Percentiles rank a stretch among this genome's conserved stretches.
These are phyloP conservation scores for Druon quercuslanigerum DNA, from an alignment of 1,140 invertebrate genomes.

Conservation along the genomic window DNA sequence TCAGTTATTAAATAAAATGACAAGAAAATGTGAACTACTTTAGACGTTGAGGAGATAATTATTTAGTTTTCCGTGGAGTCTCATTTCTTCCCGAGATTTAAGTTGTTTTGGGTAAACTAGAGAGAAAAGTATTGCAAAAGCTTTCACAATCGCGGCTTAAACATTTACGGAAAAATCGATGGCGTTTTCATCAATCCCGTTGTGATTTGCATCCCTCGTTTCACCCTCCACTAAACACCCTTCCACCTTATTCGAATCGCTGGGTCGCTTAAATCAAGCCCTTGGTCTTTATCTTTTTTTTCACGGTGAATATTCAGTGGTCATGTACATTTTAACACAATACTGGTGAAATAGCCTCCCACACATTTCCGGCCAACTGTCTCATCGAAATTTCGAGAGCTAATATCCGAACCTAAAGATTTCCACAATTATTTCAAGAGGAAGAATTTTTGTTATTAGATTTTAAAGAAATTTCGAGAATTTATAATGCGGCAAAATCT, in stretches of 20 bases:
- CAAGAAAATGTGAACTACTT: too few relatives aligned
- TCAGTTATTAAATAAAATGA: too few relatives aligned
- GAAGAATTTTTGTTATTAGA: neutral
- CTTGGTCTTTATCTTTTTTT: conserved; percentile 60
- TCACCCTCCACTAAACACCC: conserved; percentile 54
- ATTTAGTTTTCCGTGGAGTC: too few relatives aligned
- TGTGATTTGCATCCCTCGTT: conserved; percentile 64
- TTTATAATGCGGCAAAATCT: neutral
- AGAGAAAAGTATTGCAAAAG: conserved; percentile 34
- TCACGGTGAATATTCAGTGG: conserved; percentile 42
- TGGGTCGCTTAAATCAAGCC: conserved; percentile 60
- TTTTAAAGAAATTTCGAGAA: too few relatives aligned
- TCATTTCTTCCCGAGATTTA: too few relatives aligned
- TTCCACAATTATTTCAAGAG: neutral
- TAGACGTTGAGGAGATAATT: neutral
- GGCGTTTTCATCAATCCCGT: conserved; percentile 56
- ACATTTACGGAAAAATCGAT: conserved; percentile 63
- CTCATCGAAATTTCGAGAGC: too few relatives aligned
- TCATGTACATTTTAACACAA: conserved; percentile 20
- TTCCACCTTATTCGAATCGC: conserved; percentile 47
- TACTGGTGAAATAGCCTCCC: too few relatives aligned
- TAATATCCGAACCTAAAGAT: too few relatives aligned
- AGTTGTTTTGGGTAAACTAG: neutral
- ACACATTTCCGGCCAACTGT: too few relatives aligned
- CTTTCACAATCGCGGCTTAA: conserved; percentile 45